Base-by-base conservation (phyloP, 2,888 invertebrate species). In the Zaprionus obscuricornis region DNA sequence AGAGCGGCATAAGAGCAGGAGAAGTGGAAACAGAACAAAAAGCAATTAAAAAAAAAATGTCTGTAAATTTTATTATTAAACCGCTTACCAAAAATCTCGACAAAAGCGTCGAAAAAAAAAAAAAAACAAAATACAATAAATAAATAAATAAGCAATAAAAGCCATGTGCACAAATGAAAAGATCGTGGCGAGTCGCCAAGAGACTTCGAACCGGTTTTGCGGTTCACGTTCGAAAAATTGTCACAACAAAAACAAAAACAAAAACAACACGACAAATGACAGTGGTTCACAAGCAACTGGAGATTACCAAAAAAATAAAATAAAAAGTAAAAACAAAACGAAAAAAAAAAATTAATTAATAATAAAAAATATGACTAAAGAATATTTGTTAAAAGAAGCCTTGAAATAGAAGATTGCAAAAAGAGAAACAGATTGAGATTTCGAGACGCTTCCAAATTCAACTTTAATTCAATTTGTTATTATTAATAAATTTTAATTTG, bases 211-310 rank as follows among this genome's bases (percentile, higher is more conserved):
- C 71, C 67, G 68, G 68, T 64, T 72, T n/a, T 72, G 29, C 55
- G 36, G 55, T 67, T 72, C 67, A 64, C 45, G 57, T 64, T 67
- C 62, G n/a, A 56, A 54, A 62, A 74, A 74, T 63, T 77, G 82
- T 82, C 70, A 55, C 51, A 66, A 36, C 34, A 27, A 64, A 64
- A 59, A 50, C 18, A 66, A 51, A 55, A 34, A 54, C 8, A 31
- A 26, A 18, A 33, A 36, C 29, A 50, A 13, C n/a, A 29, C 1
- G 63, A 63, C 36, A 71, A 77, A 74, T 55, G 58, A 74, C 83
- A 74, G 79, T 82, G 77, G 79, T 78, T 73, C 67, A 58, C 65
- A 54, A 14, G 7, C 47, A 6, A 49, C 33, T 29, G 22, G 16
- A 54, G 42, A 62, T 54, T 66, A 57, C 33, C 58, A 37, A 34